Evolutionary conservation across 2,888 invertebrate species (phyloP), one percentile per base, ranked within the genome.

Genomic region (Ichneumoninae sp.): DNA sequence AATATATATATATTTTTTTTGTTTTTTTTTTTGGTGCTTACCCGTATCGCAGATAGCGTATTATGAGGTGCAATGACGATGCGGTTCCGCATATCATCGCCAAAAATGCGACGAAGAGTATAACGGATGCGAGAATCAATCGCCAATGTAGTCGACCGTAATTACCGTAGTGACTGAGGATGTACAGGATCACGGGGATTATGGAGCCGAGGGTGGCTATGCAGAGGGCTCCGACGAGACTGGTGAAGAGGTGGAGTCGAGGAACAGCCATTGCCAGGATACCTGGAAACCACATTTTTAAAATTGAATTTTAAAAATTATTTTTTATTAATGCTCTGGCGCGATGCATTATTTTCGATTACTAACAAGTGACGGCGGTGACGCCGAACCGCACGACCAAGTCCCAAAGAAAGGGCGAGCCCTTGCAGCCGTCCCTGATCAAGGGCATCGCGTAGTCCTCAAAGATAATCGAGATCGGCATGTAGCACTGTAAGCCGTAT

Each of bases 401-500:
- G 52, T 88, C 87, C 90, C 90, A 91, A 6, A 87, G 40, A 40
- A 78, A 83, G 0, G 83, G 81, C 0, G 85, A 87, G 5, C 89
- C 89, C 63, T 69, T 87, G 3, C 80, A 83, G n/a, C 86, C 85
- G 26, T 76, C 44, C 16, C 88, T 79, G n/a, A 89, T 77, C 3
- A 79, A 85, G 5, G 89, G 87, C 3, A 87, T 44, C 1, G 81
- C 88, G 50, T 90, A 90, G 2, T 87, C 77, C 1, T 88, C 33
- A 30, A 83, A 73, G 16, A 90, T 78, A 33, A 91, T 89, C 6
- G 76, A 83, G 33, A 91, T 91, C 5, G 90, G 90, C 86, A 90
- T 86, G 75, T 89, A 91, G 80, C 91, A 90, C 74, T 90, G 90
- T n/a, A 91, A 60, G 6, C 89, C 89, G 47, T 91, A 91, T 0